Base-by-base conservation (phyloP, 53 echinoderm and acorn worm genomes). In the Holothuria scabra region DNA sequence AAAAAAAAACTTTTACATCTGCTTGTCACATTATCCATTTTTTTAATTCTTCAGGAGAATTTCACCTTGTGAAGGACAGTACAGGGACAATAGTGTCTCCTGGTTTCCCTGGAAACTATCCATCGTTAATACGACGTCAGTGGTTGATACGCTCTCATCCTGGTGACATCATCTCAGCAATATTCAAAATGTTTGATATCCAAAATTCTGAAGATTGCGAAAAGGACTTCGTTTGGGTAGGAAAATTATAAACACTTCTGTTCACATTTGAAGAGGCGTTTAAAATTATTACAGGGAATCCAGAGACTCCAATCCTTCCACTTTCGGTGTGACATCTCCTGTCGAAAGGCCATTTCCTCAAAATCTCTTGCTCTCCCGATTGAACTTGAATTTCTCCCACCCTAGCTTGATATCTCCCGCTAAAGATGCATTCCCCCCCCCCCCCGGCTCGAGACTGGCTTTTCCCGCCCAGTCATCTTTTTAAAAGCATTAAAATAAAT, bases 81-180 rank as follows among this genome's bases (percentile, higher is more conserved):
- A 13, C 82, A 58, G 82, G 32, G 30, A 7, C 21, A 30, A 16
- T 62, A 34, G 10, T 0, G 16, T 60, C 82, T 41, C 62, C 82
- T 6, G 56, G 33, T 34, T 65, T 12, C 29, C 79, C 71, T 22
- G 71, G 38, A 3, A 21, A 23, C 31, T 33, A 60, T 52, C 5
- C 20, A 23, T 24, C 23, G 18, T 21, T 22, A 12, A 12, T 32
- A 49, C 56, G 28, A 23, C 21, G 12, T 21, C 55, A 85, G 0
- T 86, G 83, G 85, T 65, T 90, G 18, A 58, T 90, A 22, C 90
- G 87, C 55, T 52, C 79, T 18, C 65, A 75, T 1, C 90, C 90
- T 21, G 78, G 83, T 22, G 70, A 86, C 44, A 66, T 85, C 6
- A 74, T 90, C 60, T 85, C 86, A 6, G 33, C 87, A 65, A 83